Base-by-base conservation (phyloP, 2,797 vertebrate species). In the Tragelaphus oryx region DNA sequence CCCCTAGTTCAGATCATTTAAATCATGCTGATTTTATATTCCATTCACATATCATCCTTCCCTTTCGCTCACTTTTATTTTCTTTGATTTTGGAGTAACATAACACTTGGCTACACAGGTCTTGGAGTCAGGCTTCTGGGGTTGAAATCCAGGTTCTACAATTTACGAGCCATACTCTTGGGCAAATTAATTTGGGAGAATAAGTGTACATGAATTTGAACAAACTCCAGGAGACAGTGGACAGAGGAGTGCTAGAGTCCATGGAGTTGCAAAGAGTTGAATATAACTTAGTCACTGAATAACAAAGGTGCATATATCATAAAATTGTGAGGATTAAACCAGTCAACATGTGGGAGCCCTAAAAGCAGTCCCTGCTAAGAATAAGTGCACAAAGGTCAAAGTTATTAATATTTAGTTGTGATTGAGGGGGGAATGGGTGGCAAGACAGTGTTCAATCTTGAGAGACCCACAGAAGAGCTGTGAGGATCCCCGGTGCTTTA, bases 131-230 rank as follows among this genome's bases (percentile, higher is more conserved):
- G 68, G 33, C 5, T 94, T 65, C 41, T 6, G 78, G n/a, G 88
- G 54, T 91, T 95, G 59, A 92, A 74, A 79, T 68, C 48, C 44
- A 75, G 18, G 6, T 83, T 78, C 33, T 75, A 46, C 28, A 37
- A 59, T 17, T 84, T 79, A 81, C 55, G 48, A 91, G 41, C 4
- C 44, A 33, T 55, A 74, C 2, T 52, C n/a, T 48, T 37, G 26
- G 16, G 14, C 5, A 82, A 60, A 68, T 44, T 26, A 60, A 52
- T 46, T n/a, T 74, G 18, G 11, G 17, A 33, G 59, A 48, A 26
- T 55, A 48, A 57, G 28, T 17, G 3, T 60, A 18, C 55, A 4
- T 14, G 68, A 41, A 71, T 41, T 71, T 71, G 68, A 71, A 71
- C 68, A 41, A 26, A 71, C 68, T 71, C 22, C 37, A 13, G 22